Evolutionary conservation across 2,113 vertebrate species (phyloP), one percentile per base, ranked within the genome.

Genomic region (Tapirus terrestris): DNA sequence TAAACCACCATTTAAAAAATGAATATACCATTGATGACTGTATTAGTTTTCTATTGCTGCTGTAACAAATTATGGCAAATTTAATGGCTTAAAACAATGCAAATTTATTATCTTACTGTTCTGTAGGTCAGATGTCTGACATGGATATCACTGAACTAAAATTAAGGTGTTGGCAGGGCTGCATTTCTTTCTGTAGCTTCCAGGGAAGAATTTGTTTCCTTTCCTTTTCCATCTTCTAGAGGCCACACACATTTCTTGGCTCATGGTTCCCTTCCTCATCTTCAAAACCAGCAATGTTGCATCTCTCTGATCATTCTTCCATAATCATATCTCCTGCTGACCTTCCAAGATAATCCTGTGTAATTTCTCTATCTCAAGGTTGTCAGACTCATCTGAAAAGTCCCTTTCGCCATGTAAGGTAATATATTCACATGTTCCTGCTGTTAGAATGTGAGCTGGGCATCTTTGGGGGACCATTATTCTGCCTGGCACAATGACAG

Each of bases 121-220:
- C 51, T 94, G 76, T 98, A 94, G 85, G 91, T 98, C 89, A 97
- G 81, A 97, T 94, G 96, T 97, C 93, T 80, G 27, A 68, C 39
- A 33, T 85, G 87, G 25, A 39, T 95, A 58, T 89, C 92, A 95
- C 2, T 16, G 29, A 18, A 6, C 17, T 89, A 89, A 95, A 79
- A 73, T 56, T 60, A 87, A 67, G 7, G 13, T 73, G 7, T n/a
- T 48, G 27, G 6, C 8, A 96, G 31, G 36, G 7, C 10, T 79
- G n/a, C 0, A 3, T 87, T 88, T 68, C 31, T 70, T 90, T 94
- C 23, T 94, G 21, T 56, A 79, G 21, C 6, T 75, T 93, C 14
- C 8, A n/a, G 21, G 25, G 29, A 77, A 56, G n/a, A 84, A 76
- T 73, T 43, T 76, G 6, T 94, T 90, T 87, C 45, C 43, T 87